Base-by-base conservation (phyloP, 2,113 vertebrate genomes). In the Paedocypris sp. region DNA sequence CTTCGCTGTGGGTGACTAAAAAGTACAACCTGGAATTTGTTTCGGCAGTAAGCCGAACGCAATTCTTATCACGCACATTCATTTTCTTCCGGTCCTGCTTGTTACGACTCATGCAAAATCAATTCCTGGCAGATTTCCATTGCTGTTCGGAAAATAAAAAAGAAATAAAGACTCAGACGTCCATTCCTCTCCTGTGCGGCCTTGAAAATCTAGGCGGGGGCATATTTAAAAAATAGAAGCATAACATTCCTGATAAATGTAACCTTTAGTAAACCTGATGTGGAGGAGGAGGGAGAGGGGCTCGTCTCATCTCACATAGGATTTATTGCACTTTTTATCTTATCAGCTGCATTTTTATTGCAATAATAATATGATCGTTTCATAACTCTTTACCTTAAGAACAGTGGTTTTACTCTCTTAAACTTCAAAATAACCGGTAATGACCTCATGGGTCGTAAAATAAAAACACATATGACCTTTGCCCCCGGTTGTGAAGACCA, bases 141-240 rank as follows among this genome's bases (percentile, higher is more conserved):
- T 23, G 47, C 56, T 62, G 75, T 80, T 79, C 13, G 38, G 18
- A 10, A 4, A 2, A 26, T 6, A 15, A 68, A 60, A 15, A 6
- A 23, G 6, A 11, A 23, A 62, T 48, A 66, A 53, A 29, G 68
- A 59, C 36, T 38, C 5, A 33, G 36, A 62, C 78, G 69, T 51
- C 77, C 71, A 85, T 78, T 82, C 77, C 80, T 80, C 67, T 68
- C 72, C 76, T 60, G 75, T 66, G 60, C 57, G 74, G 75, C 73
- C 69, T 79, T 79, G 70, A 78, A 70, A 59, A n/a, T 43, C 61
- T 70, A 76, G 80, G 80, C 48, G 75, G 75, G 45, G 60, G 72
- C 77, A 67, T 10, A 1, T 3, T 28, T 22, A 56, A 23, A 29
- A 68, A 48, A 53, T n/a, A n/a, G n/a, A n/a, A n/a, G n/a, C n/a